Percentiles rank a stretch among this genome's conserved stretches.
Conservation (phyloP, 2,797 vertebrate genomes). For the Hafferia zeledoni region DNA sequence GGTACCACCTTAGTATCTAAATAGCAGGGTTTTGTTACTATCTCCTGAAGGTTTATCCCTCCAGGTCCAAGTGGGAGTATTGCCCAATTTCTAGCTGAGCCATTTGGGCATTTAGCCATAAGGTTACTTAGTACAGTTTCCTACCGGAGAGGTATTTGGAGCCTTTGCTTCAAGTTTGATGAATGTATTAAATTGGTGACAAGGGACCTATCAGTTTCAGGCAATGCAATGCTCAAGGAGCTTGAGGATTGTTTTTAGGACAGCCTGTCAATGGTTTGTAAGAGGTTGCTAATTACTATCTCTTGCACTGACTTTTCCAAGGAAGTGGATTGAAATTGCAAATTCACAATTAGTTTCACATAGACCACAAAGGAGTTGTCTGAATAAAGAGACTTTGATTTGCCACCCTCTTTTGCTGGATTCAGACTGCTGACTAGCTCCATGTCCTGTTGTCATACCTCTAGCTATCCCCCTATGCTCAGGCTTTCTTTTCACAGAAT, state of each 20-base stretch:
- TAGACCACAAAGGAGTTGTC: not conserved
- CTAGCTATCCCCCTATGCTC: not conserved
- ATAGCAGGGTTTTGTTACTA: not conserved
- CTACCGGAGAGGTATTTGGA: not conserved
- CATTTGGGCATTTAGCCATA: not conserved
- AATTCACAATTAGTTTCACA: not conserved
- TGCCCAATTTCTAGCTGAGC: not conserved
- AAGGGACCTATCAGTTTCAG: not conserved
- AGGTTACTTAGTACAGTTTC: not conserved
- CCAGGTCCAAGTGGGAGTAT: not conserved
- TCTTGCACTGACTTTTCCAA: not conserved
- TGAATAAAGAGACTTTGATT: slow-evolving; percentile 5
- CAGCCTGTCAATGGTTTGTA: not conserved
- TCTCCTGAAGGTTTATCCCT: not conserved
- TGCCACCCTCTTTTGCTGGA: not conserved
- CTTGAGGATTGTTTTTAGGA: not conserved
- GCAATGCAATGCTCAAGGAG: not conserved
- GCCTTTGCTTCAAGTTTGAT: not conserved
- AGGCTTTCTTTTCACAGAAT: not conserved
- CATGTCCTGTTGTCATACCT: not conserved
- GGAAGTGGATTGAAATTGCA: slow-evolving; percentile 6
- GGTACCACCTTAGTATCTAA: not conserved
- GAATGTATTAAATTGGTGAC: not conserved
- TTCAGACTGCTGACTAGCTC: not conserved
- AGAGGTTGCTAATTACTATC: slow-evolving; percentile 8